These are phyloP conservation scores for Ruditapes philippinarum DNA, from an alignment of 1,140 invertebrate species.

Conservation along the genomic window DNA sequence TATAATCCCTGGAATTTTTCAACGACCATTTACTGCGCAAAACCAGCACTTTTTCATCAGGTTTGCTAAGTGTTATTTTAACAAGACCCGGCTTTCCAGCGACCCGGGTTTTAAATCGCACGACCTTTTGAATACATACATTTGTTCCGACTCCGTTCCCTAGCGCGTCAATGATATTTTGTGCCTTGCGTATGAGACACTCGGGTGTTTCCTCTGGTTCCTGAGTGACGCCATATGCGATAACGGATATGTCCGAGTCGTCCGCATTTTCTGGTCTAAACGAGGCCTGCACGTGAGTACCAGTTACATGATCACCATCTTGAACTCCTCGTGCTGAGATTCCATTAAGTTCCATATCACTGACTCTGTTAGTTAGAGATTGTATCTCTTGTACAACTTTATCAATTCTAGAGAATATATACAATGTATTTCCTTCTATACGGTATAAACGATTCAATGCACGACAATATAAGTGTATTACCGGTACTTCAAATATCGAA, in stretches of 20 bases:
- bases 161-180: constrained; percentile 5
- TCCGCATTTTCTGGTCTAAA: background rate
- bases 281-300: background rate
- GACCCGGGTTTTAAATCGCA: background rate
- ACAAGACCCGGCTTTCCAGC: constrained; percentile 32
- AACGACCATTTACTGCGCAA: too few species aligned
- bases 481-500: too few species aligned
- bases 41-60: constrained; percentile 43
- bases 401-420: constrained; percentile 1
- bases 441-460: too few species aligned
- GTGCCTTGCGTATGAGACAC: background rate
- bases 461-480: too few species aligned
- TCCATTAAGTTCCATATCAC: background rate
- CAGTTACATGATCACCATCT: background rate
- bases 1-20: constrained; percentile 7
- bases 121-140: background rate
- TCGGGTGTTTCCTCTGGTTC: constrained; percentile 17
- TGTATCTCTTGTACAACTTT: background rate
- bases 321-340: background rate
- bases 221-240: constrained; percentile 5
- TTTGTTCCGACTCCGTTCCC: constrained; percentile 23
- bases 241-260: background rate
- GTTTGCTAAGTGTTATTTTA: constrained; percentile 24
- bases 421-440: too few species aligned
- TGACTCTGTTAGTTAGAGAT: background rate